Evolutionary conservation across 1,140 invertebrate genomes (phyloP).

Genomic region (Capitella teleta): DNA sequence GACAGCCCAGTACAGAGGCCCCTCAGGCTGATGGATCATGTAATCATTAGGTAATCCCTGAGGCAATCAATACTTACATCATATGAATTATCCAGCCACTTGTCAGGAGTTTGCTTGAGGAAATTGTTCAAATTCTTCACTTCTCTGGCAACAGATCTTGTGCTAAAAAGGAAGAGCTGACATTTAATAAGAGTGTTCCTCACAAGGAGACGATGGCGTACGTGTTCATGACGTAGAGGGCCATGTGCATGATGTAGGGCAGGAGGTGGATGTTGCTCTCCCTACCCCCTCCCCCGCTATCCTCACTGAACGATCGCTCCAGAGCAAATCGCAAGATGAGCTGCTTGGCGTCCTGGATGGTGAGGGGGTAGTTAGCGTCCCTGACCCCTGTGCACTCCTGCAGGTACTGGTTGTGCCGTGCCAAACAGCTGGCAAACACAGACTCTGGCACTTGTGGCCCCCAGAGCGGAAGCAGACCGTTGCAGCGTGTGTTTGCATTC

Average conservation of each 20-base stretch:
- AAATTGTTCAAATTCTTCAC: constrained; percentile 59
- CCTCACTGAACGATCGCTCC: constrained; percentile 91
- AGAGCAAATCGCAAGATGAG: constrained; percentile 78
- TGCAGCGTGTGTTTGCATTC: constrained; percentile 95
- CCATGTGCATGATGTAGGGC: constrained; percentile 87
- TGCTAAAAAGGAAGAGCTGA: constrained; percentile 43
- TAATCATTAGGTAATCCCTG: not conserved
- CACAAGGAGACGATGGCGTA: constrained; percentile 44
- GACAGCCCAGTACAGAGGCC: constrained; percentile 72
- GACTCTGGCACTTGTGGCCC: constrained; percentile 90
- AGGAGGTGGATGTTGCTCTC: constrained; percentile 95
- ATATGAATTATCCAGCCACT: constrained; percentile 64
- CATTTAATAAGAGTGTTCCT: not conserved
- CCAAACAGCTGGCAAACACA: constrained; percentile 84
- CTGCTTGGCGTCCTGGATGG: constrained; percentile 87
- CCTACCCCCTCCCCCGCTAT: constrained; percentile 83
- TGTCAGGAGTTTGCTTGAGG: constrained; percentile 49
- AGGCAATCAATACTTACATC: constrained; percentile 44
- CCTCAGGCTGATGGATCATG: constrained; percentile 52
- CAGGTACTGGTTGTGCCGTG: constrained; percentile 52
- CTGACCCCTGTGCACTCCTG: constrained; percentile 39
- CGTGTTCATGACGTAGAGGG: constrained; percentile 89
- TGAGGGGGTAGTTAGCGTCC: constrained; percentile 50
- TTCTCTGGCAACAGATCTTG: constrained; percentile 60
- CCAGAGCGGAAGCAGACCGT: constrained; percentile 90